These are phyloP conservation scores for Troilus luridus DNA, from an alignment of 2,888 invertebrate genomes.

Conservation along the genomic window DNA sequence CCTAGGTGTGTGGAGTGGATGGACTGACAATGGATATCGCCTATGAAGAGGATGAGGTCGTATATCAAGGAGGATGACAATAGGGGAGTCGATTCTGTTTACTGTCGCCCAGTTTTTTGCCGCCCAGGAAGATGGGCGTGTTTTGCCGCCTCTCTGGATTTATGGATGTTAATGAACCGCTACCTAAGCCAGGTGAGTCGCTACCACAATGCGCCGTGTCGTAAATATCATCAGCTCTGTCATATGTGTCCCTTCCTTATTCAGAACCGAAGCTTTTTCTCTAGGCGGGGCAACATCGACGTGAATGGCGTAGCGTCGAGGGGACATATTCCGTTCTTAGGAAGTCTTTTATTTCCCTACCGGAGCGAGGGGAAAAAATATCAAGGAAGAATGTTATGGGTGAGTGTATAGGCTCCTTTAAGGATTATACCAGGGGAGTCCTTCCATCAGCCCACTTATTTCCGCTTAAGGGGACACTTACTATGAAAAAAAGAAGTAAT, in stretches of 20 bases:
- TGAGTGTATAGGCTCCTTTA: background rate
- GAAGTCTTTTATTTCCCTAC: background rate
- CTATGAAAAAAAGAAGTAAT: background rate
- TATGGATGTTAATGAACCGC: constrained; percentile 40
- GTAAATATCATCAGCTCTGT: constrained; percentile 12
- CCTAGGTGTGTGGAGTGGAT: background rate
- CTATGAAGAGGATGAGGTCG: background rate
- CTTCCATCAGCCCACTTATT: background rate
- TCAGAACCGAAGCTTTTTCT: background rate
- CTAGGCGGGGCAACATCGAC: background rate
- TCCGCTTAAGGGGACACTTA: background rate
- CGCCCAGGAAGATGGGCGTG: background rate
- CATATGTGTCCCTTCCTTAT: background rate
- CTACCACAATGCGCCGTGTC: background rate
- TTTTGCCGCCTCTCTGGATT: background rate
- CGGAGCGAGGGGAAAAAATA: background rate
- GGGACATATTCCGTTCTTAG: background rate
- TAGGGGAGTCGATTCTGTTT: background rate
- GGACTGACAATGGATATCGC: background rate
- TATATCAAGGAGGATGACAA: constrained; percentile 33
- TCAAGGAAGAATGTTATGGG: background rate
- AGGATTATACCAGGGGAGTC: background rate
- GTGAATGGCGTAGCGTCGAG: background rate
- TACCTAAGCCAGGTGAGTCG: background rate
- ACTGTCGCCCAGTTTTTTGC: background rate